Base-by-base conservation (phyloP, 2,797 vertebrate species). In the Cyprinella venusta region DNA sequence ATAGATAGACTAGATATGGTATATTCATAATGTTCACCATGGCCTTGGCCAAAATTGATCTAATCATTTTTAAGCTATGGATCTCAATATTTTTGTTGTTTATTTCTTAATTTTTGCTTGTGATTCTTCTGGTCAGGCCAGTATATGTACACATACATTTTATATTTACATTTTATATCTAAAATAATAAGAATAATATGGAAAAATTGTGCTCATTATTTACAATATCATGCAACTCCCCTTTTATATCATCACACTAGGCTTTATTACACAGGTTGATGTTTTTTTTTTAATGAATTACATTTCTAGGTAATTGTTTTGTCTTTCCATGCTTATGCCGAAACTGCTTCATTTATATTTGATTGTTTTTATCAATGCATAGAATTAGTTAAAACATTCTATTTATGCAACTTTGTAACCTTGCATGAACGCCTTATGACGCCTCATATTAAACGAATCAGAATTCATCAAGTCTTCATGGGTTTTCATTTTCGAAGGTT, bases 361-460 rank as follows among this genome's bases (percentile, higher is more conserved):
- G 33, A 81, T 65, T 67, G 9, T 36, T 81, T 5, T 21, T 36
- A 61, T 65, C 16, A 15, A 1, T 72, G 36, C 75, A 21, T 50
- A 30, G n/a, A 68, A 50, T 15, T 26, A 71, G 65, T 42, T 42
- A 13, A 54, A 68, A 26, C 4, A 26, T 9, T 7, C 50, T 56
- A 52, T 52, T 67, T 68, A 56, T 38, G 40, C 24, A 54, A 38
- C n/a, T n/a, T 4, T 72, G 42, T 84, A 71, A 45, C 78, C 30
- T 45, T 67, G 71, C 36, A 21, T 26, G 13, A 77, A 77, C 2
- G 33, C 68, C 61, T 78, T 78, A 69, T 77, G 78, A 67, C 75
- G 42, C 59, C 76, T 24, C 79, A 54, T 30, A 77, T 84, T 84
- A 84, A 82, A 84, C 38, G 59, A 65, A 85, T 61, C 16, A 42